These are phyloP conservation scores for Eumeta japonica DNA, from an alignment of 1,140 invertebrate species.

Conservation along the genomic window DNA sequence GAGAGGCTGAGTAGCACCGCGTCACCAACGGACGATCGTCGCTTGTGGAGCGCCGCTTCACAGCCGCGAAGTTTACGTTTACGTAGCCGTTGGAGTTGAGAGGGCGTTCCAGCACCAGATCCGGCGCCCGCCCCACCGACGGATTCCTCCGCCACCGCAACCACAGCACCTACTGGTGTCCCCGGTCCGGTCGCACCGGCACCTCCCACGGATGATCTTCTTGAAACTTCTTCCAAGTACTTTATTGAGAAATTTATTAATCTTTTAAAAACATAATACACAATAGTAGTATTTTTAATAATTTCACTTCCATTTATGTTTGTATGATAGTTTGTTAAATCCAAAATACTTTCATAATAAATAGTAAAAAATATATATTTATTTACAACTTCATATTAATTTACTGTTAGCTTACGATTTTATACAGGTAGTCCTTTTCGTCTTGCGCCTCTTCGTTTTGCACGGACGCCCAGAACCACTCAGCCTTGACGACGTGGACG, in stretches of 20 bases:
- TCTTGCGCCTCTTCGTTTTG: constrained; percentile 91
- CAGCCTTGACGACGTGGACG: constrained; percentile 79
- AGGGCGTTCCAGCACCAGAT: constrained; percentile 24
- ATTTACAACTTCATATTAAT: constrained; percentile 6
- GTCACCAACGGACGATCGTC: constrained; percentile 80
- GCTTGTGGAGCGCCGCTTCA: constrained; percentile 64
- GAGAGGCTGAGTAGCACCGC: constrained; percentile 79
- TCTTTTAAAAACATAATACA: neutral
- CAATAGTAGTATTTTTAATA: too few relatives aligned
- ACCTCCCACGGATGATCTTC: constrained; percentile 59
- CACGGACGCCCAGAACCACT: constrained; percentile 98
- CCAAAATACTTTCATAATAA: too few relatives aligned
- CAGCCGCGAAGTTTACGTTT: constrained; percentile 74
- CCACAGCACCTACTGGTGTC: constrained; percentile 10
- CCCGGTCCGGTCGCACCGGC: constrained; percentile 27
- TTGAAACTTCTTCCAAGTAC: constrained; percentile 65
- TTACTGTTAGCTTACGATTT: constrained; percentile 65
- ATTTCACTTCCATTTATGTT: too few relatives aligned
- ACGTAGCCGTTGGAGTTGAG: constrained; percentile 54
- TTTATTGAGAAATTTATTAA: constrained; percentile 22
- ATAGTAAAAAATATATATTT: too few relatives aligned
- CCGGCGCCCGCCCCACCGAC: constrained; percentile 4
- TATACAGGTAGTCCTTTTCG: constrained; percentile 84
- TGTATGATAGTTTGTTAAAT: too few relatives aligned
- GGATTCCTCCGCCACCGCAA: constrained; percentile 11